Evolutionary conservation across 2,113 vertebrate genomes (phyloP).

Genomic region (Cinclus cinclus): DNA sequence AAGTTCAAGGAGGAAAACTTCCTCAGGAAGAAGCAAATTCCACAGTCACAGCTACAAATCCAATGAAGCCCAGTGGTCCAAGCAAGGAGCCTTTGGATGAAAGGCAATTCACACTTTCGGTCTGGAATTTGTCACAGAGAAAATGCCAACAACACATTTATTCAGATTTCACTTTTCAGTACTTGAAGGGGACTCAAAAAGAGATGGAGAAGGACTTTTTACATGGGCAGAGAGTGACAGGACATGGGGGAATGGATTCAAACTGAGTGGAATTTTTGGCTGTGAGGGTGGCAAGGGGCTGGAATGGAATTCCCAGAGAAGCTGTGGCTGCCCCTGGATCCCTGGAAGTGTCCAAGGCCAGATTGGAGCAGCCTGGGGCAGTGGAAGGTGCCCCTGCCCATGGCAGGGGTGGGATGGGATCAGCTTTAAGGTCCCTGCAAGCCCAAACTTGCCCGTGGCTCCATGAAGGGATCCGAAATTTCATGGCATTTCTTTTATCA

Average conservation of each 20-base stretch:
- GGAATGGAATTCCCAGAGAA: fast-evolving
- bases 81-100: neutral
- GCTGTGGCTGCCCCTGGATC: neutral
- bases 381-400: neutral
- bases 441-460: fast-evolving
- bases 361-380: fast-evolving
- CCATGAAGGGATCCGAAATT: neutral
- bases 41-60: fast-evolving
- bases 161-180: neutral
- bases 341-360: neutral
- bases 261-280: neutral
- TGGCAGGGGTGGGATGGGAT: neutral
- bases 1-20: neutral
- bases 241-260: neutral
- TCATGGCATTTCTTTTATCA: fast-evolving
- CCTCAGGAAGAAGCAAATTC: neutral
- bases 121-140: neutral
- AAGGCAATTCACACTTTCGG: neutral
- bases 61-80: neutral
- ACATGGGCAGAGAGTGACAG: neutral
- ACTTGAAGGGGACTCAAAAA: neutral
- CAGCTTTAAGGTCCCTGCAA: neutral
- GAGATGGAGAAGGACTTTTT: neutral
- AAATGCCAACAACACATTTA: fast-evolving
- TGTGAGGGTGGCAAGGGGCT: fast-evolving